These are phyloP conservation scores for Anorthoa munda DNA, from an alignment of 2,888 invertebrate genomes.

Conservation along the genomic window DNA sequence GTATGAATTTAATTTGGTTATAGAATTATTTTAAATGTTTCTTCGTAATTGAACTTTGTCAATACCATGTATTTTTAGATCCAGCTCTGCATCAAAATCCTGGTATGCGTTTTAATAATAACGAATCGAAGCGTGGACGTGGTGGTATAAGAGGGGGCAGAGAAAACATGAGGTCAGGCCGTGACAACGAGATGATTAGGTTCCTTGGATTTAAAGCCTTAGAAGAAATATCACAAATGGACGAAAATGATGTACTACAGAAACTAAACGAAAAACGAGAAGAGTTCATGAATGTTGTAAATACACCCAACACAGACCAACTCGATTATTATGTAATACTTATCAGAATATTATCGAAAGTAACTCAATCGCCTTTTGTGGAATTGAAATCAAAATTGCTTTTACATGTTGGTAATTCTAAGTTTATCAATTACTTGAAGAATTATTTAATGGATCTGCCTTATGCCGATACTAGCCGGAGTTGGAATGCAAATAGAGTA, in stretches of 20 bases:
- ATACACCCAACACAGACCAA: slow-evolving; percentile 71
- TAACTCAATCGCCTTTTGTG: slow-evolving; percentile 79
- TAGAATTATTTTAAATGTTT: not conserved
- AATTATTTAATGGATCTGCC: slow-evolving; percentile 82
- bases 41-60: not conserved
- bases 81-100: not conserved
- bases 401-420: slow-evolving; percentile 80
- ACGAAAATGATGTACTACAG: slow-evolving; percentile 77
- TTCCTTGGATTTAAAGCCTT: slow-evolving; percentile 74
- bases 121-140: slow-evolving; percentile 5
- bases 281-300: slow-evolving; percentile 78
- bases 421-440: slow-evolving; percentile 76
- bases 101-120: slow-evolving; percentile 3
- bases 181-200: slow-evolving; percentile 21
- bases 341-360: slow-evolving; percentile 82
- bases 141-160: slow-evolving; percentile 4
- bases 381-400: slow-evolving; percentile 79
- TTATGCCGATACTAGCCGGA: slow-evolving; percentile 63
- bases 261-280: slow-evolving; percentile 76
- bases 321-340: slow-evolving; percentile 81
- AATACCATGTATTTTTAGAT: slow-evolving; percentile 23
- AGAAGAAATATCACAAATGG: slow-evolving; percentile 76
- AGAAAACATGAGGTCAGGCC: slow-evolving; percentile 14
- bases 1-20: slow-evolving; percentile 22
- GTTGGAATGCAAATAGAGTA: slow-evolving; percentile 45